A percentile compares a stretch with the other conserved stretches of the same genome.
Evolutionary conservation across 2,797 vertebrate genomes (phyloP).

Genomic region (Schizopygopsis pylzovi): DNA sequence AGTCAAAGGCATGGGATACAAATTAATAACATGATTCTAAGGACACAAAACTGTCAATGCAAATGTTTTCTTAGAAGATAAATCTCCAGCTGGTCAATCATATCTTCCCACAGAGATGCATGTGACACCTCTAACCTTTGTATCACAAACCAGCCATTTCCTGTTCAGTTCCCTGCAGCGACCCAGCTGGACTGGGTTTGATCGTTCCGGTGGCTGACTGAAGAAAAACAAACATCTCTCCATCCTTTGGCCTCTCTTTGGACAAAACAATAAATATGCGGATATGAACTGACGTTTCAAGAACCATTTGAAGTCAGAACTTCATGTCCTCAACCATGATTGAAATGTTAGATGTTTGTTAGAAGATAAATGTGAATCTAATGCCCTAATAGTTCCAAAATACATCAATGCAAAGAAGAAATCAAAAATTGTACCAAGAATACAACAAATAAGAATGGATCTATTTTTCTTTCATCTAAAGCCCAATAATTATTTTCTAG

Average conservation of each 20-base stretch:
- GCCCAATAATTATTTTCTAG: background rate
- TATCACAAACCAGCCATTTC: slow-evolving; percentile 71
- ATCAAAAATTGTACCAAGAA: background rate
- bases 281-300: slow-evolving; percentile 22
- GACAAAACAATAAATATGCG: slow-evolving; percentile 48
- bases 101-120: slow-evolving; percentile 72
- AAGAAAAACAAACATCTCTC: slow-evolving; percentile 50
- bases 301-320: slow-evolving; percentile 31
- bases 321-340: background rate
- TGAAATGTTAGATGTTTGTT: slow-evolving; percentile 28
- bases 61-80: slow-evolving; percentile 38
- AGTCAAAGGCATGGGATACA: background rate
- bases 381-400: background rate
- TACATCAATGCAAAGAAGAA: background rate
- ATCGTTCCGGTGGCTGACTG: slow-evolving; percentile 67
- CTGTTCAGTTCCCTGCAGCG: slow-evolving; percentile 64
- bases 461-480: slow-evolving; percentile 11
- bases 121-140: slow-evolving; percentile 64
- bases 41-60: slow-evolving; percentile 15
- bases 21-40: background rate
- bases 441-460: background rate
- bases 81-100: slow-evolving; percentile 70
- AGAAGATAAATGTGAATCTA: slow-evolving; percentile 1
- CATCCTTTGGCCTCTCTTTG: slow-evolving; percentile 29
- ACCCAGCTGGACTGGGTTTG: slow-evolving; percentile 63